phyloP scores from a whole-genome alignment of 1,140 invertebrate species.

The Microplitis mediator region DNA sequence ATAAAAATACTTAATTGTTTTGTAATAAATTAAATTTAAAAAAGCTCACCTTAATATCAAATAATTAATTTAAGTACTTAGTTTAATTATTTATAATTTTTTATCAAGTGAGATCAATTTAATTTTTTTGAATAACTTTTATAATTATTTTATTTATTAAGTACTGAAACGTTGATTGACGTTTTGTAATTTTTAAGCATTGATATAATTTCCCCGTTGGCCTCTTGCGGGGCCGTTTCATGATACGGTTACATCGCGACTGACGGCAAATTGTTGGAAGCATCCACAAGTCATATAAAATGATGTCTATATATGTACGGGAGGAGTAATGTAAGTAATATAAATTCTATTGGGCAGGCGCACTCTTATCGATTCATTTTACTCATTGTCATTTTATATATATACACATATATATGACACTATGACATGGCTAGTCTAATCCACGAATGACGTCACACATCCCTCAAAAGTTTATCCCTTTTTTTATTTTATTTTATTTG shows the following conservation, averaged over 20 bases:
- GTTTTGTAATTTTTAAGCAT: slow-evolving; percentile 41
- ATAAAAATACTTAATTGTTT: too few relatives aligned
- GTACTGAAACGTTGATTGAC: neutral
- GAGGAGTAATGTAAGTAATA: slow-evolving; percentile 11
- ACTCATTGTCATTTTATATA: neutral
- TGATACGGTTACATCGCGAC: slow-evolving; percentile 62
- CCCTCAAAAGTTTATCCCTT: too few relatives aligned
- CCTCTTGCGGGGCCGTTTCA: slow-evolving; percentile 54
- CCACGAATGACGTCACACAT: neutral
- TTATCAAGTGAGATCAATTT: too few relatives aligned
- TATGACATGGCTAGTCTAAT: neutral
- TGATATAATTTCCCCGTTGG: slow-evolving; percentile 49
- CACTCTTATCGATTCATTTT: slow-evolving; percentile 53
- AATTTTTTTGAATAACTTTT: neutral
- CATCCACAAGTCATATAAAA: slow-evolving; percentile 7
- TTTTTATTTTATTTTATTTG: too few relatives aligned
- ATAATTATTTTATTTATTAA: too few relatives aligned
- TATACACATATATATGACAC: neutral
- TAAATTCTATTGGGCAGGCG: slow-evolving; percentile 39
- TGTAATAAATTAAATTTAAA: neutral
- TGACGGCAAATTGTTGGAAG: slow-evolving; percentile 38
- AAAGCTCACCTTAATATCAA: neutral
- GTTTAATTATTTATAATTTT: too few relatives aligned
- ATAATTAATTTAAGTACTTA: neutral
- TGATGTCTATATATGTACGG: neutral